Percentiles rank a stretch among this genome's conserved stretches.
phyloP scores from a whole-genome alignment of 2,888 invertebrate genomes.

The Villa cingulata region DNA sequence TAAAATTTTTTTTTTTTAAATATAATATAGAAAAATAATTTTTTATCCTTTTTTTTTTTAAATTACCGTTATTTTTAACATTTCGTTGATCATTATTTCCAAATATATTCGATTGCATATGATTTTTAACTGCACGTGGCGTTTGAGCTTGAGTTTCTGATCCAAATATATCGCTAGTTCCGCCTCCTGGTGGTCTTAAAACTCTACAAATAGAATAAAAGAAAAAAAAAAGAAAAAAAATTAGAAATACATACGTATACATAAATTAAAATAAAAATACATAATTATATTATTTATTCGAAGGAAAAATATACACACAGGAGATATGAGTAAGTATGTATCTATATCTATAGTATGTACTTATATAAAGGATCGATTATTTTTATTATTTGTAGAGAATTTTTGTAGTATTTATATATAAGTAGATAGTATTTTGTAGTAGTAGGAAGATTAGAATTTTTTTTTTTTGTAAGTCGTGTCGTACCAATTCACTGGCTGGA shows the following conservation, averaged over 20 bases:
- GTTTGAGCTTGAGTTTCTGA: conserved; percentile 28
- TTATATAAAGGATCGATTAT: too few species aligned
- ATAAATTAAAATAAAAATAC: too few species aligned
- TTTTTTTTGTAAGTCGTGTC: neutral
- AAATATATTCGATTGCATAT: conserved; percentile 36
- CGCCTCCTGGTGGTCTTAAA: conserved; percentile 48
- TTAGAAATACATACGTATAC: too few species aligned
- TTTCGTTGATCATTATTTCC: conserved; percentile 31
- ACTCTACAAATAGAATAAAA: conserved; percentile 43
- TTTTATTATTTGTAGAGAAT: too few species aligned
- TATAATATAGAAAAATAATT: neutral
- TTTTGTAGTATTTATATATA: too few species aligned
- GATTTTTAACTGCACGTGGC: conserved; percentile 33
- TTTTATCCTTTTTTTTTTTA: neutral
- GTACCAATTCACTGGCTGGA: neutral
- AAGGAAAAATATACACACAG: neutral
- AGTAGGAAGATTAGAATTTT: too few species aligned
- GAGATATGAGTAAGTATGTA: too few species aligned
- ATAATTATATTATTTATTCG: too few species aligned
- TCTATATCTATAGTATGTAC: too few species aligned
- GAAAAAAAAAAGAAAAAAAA: conserved; percentile 12
- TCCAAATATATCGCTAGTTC: conserved; percentile 45
- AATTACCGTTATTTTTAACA: conserved; percentile 32
- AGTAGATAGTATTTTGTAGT: too few species aligned
- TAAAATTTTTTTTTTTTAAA: too few species aligned